Base-by-base conservation (phyloP, 2,113 vertebrate genomes). In the Nansenia antarctica region DNA sequence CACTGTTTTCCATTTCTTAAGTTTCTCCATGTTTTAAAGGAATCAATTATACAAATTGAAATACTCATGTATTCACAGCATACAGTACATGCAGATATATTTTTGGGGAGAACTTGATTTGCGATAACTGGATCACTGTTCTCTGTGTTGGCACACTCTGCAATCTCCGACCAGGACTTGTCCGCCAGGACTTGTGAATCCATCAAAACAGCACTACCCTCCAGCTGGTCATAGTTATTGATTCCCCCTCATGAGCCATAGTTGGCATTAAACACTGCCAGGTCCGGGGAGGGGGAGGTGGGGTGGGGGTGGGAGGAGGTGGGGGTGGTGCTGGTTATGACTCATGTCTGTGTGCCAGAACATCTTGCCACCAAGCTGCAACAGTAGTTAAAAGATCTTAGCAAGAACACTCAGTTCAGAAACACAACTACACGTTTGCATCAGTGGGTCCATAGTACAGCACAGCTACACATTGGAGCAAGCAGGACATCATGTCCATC, bases 361-460 rank as follows among this genome's bases (percentile, higher is more conserved):
- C 88, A 89, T 85, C 84, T 86, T 80, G 80, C 70, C 72, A 82
- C 39, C 39, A 42, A 87, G 84, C 74, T 82, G 80, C 76, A 74
- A 75, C 85, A 82, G 77, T 74, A 86, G 87, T 74, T 78, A 84
- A 85, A 79, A 63, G 65, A 80, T 77, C 80, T 77, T 83, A 61
- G 60, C 69, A 34, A 82, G 82, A 75, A 83, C 86, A 78, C 69
- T 74, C 70, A 73, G 87, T 82, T 79, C 82, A 82, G 12, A 31
- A 63, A 67, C 53, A 35, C 55, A 32, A 15, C 15, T 3, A 55
- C 69, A 87, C 9, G 20, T 89, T 86, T 86, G 85, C 87, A 73
- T 74, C 73, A 60, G 52, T 66, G 76, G 84, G 86, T 86, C n/a
- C n/a, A n/a, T n/a, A 20, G 45, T 1, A 49, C 14, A n/a, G 45